Percentiles rank a stretch among this genome's conserved stretches.
phyloP scores from a whole-genome alignment of 2,888 invertebrate species.

The Melanargia galathea region DNA sequence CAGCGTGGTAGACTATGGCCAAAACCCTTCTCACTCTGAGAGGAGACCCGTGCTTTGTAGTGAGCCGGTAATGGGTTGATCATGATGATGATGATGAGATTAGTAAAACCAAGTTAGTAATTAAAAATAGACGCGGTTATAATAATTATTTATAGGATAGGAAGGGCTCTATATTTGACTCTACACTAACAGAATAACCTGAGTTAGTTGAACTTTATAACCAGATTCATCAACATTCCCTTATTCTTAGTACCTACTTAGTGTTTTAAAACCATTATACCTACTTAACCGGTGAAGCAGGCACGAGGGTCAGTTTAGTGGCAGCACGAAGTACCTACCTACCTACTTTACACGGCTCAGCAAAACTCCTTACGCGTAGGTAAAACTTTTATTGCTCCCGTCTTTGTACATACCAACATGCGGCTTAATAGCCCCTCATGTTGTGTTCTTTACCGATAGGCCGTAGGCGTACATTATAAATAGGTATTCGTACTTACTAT shows the following conservation, averaged over 20 bases:
- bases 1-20: too few species aligned
- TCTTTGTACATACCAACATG: neutral
- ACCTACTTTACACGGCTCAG: slow-evolving; percentile 16
- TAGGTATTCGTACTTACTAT: too few species aligned
- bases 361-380: slow-evolving; percentile 18
- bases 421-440: neutral
- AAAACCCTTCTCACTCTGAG: too few species aligned
- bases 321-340: slow-evolving; percentile 10
- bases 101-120: too few species aligned
- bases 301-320: slow-evolving; percentile 22
- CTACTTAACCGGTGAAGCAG: slow-evolving; percentile 23
- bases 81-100: too few species aligned
- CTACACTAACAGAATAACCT: neutral
- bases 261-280: slow-evolving; percentile 17
- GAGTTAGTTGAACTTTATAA: slow-evolving; percentile 6
- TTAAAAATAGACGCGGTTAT: too few species aligned
- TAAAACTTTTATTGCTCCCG: slow-evolving; percentile 5
- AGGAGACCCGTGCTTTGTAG: too few species aligned
- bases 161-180: too few species aligned
- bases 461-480: too few species aligned
- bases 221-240: slow-evolving; percentile 11
- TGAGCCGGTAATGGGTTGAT: too few species aligned
- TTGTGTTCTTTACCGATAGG: neutral
- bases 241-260: neutral
- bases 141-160: too few species aligned